These are phyloP conservation scores for Nibea albiflora DNA, from an alignment of 2,113 vertebrate species.

Conservation along the genomic window DNA sequence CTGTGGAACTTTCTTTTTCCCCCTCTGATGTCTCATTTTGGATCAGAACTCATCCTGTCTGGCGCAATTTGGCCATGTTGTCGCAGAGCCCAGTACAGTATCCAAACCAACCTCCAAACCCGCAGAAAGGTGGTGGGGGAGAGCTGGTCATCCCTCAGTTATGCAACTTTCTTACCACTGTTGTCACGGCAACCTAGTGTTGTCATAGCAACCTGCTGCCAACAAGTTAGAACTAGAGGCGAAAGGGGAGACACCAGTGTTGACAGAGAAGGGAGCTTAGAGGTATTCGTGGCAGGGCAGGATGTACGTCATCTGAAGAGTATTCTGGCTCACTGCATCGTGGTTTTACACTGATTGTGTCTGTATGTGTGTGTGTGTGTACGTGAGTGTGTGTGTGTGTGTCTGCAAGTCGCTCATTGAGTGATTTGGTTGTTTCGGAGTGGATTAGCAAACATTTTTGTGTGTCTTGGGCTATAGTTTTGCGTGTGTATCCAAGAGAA, in stretches of 20 bases:
- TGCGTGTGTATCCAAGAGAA: background rate
- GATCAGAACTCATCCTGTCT: background rate
- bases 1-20: background rate
- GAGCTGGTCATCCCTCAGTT: slow-evolving; percentile 55
- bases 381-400: background rate
- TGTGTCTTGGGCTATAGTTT: background rate
- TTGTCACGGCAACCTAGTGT: slow-evolving; percentile 34
- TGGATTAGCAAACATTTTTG: background rate
- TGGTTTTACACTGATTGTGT: slow-evolving; percentile 37
- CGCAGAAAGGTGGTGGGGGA: slow-evolving; percentile 9
- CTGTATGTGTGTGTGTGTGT: slow-evolving; percentile 21
- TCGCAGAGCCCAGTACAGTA: slow-evolving; percentile 33
- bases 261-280: slow-evolving; percentile 38
- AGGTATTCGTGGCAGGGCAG: slow-evolving; percentile 31
- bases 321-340: slow-evolving; percentile 34
- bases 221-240: slow-evolving; percentile 48
- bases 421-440: slow-evolving; percentile 10
- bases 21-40: slow-evolving; percentile 40
- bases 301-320: slow-evolving; percentile 46
- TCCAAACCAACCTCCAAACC: slow-evolving; percentile 46
- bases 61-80: slow-evolving; percentile 16
- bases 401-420: background rate
- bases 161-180: slow-evolving; percentile 48
- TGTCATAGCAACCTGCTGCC: slow-evolving; percentile 61
- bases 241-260: slow-evolving; percentile 50